Percentiles rank a stretch among this genome's conserved stretches.
phyloP scores from a whole-genome alignment of 2,113 vertebrate genomes.

The Eulemur rufifrons region DNA sequence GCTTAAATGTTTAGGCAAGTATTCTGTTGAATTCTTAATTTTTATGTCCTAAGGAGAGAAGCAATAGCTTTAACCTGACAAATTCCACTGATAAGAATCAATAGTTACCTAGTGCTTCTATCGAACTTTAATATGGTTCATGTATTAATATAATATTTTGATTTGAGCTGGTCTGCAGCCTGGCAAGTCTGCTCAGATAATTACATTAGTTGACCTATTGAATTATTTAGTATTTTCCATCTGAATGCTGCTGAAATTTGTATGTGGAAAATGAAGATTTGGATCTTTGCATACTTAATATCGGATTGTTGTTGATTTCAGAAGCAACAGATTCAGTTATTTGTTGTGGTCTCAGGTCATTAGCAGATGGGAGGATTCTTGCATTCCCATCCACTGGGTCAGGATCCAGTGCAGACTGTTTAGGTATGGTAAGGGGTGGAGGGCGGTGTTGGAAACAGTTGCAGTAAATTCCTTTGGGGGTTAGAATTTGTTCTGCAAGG shows the following conservation, averaged over 20 bases:
- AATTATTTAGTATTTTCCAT: conserved; percentile 41
- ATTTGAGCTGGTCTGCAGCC: background rate
- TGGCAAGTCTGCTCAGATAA: background rate
- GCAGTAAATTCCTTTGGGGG: background rate
- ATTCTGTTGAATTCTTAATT: conserved; percentile 22
- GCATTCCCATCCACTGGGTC: background rate
- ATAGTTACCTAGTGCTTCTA: background rate
- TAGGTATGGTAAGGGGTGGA: background rate
- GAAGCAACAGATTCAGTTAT: conserved; percentile 25
- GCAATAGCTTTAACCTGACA: background rate
- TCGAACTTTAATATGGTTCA: background rate
- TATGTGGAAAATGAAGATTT: conserved; percentile 47
- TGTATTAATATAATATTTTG: background rate
- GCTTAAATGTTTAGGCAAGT: background rate
- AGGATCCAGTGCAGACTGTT: background rate
- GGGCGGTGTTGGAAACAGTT: background rate
- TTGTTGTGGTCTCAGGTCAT: background rate
- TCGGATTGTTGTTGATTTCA: conserved; percentile 35
- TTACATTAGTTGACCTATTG: background rate
- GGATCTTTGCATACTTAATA: background rate
- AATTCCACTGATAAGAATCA: background rate
- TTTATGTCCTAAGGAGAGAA: background rate
- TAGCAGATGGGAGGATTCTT: background rate
- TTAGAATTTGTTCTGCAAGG: background rate
- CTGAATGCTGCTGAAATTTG: conserved; percentile 29